Evolutionary conservation across 2,113 vertebrate species (phyloP).

Genomic region (Brachyistius frenatus): DNA sequence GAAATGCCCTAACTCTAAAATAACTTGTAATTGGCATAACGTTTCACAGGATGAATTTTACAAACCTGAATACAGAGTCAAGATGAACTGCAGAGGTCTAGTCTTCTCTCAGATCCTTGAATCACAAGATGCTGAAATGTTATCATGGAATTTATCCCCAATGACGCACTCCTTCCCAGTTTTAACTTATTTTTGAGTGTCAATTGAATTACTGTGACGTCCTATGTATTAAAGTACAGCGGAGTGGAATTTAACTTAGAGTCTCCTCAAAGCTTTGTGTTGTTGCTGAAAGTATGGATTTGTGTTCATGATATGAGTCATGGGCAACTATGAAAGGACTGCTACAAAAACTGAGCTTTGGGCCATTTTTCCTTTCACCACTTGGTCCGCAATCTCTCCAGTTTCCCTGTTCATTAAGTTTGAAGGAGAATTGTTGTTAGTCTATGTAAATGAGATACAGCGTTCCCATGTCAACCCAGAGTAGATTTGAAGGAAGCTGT

Average conservation of each 20-base stretch:
- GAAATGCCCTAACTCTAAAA: too few relatives aligned
- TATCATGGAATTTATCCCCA: too few relatives aligned
- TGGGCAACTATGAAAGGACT: constrained; percentile 10
- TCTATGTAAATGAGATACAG: constrained; percentile 52
- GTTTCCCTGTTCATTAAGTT: constrained; percentile 50
- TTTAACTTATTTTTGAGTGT: too few relatives aligned
- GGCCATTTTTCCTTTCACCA: constrained; percentile 15
- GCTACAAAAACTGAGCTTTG: background rate
- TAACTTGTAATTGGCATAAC: too few relatives aligned
- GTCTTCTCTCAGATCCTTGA: too few relatives aligned
- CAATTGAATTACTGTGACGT: constrained; percentile 5
- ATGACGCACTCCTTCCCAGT: too few relatives aligned
- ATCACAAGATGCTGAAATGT: too few relatives aligned
- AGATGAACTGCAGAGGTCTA: too few relatives aligned
- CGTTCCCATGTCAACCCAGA: constrained; percentile 66
- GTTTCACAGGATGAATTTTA: too few relatives aligned
- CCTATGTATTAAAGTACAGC: constrained; percentile 8
- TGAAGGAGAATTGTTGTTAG: constrained; percentile 43
- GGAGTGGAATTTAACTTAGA: constrained; percentile 8
- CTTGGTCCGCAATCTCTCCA: constrained; percentile 32
- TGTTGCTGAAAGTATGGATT: constrained; percentile 2
- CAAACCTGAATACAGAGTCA: too few relatives aligned
- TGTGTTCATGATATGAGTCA: constrained; percentile 11
- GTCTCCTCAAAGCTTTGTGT: background rate
- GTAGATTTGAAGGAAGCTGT: constrained; percentile 41